A percentile compares a stretch with the other conserved stretches of the same genome.
Conservation (phyloP, 2,888 invertebrate species). For the Orthosia gothica region DNA sequence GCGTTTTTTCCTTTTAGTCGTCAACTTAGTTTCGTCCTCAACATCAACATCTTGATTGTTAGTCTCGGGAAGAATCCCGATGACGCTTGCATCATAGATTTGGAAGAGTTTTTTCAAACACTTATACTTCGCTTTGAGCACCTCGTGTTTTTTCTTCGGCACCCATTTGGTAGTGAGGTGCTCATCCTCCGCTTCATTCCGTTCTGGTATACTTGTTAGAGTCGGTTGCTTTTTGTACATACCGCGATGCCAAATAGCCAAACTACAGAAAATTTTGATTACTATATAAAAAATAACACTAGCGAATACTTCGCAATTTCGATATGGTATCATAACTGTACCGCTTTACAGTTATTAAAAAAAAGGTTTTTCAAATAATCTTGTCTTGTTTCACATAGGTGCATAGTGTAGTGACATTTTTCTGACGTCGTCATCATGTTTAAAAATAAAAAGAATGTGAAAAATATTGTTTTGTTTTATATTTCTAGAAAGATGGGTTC, state of each 20-base stretch:
- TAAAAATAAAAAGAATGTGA: slow-evolving; percentile 39
- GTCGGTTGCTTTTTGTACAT: slow-evolving; percentile 76
- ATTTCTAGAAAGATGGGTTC: slow-evolving; percentile 1
- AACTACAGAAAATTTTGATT: slow-evolving; percentile 79
- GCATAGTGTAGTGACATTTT: slow-evolving; percentile 82
- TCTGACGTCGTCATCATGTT: slow-evolving; percentile 50
- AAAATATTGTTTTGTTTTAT: background rate
- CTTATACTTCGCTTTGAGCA: slow-evolving; percentile 87
- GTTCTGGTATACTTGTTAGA: slow-evolving; percentile 82
- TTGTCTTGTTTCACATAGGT: slow-evolving; percentile 65
- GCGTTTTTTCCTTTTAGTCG: slow-evolving; percentile 73
- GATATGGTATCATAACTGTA: slow-evolving; percentile 83
- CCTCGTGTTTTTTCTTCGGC: slow-evolving; percentile 88
- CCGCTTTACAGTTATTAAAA: slow-evolving; percentile 68
- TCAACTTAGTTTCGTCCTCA: slow-evolving; percentile 62
- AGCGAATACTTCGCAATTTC: slow-evolving; percentile 81
- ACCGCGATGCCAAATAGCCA: slow-evolving; percentile 62
- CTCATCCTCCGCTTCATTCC: slow-evolving; percentile 78
- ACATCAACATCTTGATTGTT: slow-evolving; percentile 47
- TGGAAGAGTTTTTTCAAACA: slow-evolving; percentile 88
- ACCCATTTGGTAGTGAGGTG: slow-evolving; percentile 81
- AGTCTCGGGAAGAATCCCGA: slow-evolving; percentile 80
- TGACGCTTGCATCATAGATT: slow-evolving; percentile 87
- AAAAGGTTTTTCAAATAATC: slow-evolving; percentile 62
- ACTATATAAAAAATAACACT: slow-evolving; percentile 79